phyloP scores from a whole-genome alignment of 2,888 invertebrate genomes.

The Standfussiana lucernea region DNA sequence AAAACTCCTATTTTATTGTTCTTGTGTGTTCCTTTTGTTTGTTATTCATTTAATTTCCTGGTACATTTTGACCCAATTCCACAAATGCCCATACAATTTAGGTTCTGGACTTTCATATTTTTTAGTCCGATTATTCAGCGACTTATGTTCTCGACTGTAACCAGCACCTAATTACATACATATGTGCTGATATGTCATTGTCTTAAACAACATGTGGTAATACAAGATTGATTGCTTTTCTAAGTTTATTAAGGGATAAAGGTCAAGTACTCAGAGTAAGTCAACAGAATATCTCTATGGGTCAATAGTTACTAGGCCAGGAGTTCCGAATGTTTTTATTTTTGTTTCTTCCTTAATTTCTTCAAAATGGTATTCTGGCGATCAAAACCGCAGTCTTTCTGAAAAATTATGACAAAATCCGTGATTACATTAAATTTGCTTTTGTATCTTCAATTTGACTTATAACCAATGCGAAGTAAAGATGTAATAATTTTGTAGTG shows the following conservation, averaged over 20 bases:
- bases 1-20: too few species aligned
- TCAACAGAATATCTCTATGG: neutral
- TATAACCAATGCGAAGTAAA: neutral
- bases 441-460: neutral
- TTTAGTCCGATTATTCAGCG: too few species aligned
- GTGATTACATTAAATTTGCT: neutral
- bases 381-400: neutral
- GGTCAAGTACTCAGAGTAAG: constrained; percentile 9
- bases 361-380: neutral
- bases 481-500: neutral
- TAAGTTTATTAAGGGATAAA: constrained; percentile 10
- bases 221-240: constrained; percentile 35
- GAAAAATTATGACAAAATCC: neutral
- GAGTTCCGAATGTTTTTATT: neutral
- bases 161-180: neutral
- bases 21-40: too few species aligned
- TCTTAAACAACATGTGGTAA: constrained; percentile 26
- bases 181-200: constrained; percentile 35
- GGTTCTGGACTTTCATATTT: too few species aligned
- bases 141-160: constrained; percentile 9
- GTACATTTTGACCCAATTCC: too few species aligned
- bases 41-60: too few species aligned
- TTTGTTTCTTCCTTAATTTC: neutral
- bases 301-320: neutral
- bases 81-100: too few species aligned